Evolutionary conservation across 2,113 vertebrate genomes (phyloP).

Genomic region (Sphyrna mokarran): DNA sequence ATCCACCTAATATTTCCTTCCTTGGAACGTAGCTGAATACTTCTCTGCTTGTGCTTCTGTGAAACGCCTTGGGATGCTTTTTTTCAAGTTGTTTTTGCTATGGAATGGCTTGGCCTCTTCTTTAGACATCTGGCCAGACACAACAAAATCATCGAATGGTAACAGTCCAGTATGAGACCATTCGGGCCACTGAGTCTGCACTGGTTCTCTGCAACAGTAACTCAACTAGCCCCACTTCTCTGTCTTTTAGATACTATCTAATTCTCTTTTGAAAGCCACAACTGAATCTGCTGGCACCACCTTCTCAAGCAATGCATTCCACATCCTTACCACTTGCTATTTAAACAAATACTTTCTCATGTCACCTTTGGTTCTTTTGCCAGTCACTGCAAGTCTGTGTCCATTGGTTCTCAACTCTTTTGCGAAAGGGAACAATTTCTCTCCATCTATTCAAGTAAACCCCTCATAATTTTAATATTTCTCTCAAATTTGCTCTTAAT

Average conservation of each 20-base stretch:
- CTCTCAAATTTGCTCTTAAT: no score
- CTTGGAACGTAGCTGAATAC: background rate
- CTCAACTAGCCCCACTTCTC: no score
- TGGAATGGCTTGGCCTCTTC: background rate
- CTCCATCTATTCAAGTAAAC: no score
- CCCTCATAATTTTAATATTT: no score
- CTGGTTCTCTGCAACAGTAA: background rate
- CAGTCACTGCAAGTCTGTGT: background rate
- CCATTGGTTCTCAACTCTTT: background rate
- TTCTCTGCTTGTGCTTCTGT: background rate
- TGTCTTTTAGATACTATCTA: background rate
- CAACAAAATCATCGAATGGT: background rate
- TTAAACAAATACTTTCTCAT: background rate
- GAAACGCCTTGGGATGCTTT: background rate
- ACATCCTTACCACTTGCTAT: background rate
- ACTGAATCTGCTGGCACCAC: background rate
- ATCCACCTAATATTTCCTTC: background rate
- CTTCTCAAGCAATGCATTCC: background rate
- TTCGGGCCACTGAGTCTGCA: background rate
- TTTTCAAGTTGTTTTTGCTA: background rate
- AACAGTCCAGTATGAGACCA: background rate
- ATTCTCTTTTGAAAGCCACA: background rate
- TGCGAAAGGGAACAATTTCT: background rate
- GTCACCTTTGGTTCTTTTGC: background rate
- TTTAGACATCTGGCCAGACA: background rate